These are phyloP conservation scores for Gryllus longicercus DNA, from an alignment of 2,888 invertebrate species.

Conservation along the genomic window DNA sequence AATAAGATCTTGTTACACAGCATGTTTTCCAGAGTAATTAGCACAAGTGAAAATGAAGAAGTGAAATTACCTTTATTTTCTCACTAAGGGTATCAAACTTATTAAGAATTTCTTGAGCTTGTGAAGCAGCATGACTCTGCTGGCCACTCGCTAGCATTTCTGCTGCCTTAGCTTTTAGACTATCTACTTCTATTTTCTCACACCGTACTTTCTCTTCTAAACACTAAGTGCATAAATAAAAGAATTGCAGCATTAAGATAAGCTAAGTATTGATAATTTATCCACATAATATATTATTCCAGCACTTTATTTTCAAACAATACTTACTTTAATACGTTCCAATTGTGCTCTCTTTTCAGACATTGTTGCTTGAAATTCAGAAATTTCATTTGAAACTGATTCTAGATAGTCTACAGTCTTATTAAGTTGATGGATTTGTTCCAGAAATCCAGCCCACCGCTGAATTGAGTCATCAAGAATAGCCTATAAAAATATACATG, in stretches of 20 bases:
- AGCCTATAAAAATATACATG: constrained; percentile 45
- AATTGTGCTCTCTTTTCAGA: constrained; percentile 82
- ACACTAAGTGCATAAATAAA: constrained; percentile 45
- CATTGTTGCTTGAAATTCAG: constrained; percentile 74
- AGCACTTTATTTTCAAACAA: neutral
- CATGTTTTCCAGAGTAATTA: neutral
- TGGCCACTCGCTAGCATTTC: constrained; percentile 85
- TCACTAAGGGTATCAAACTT: constrained; percentile 77
- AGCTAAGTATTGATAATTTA: neutral
- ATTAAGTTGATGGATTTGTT: constrained; percentile 80
- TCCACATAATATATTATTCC: neutral
- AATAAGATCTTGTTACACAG: too few species aligned
- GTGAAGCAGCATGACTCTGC: constrained; percentile 75
- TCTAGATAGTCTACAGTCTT: constrained; percentile 79
- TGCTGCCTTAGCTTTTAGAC: constrained; percentile 74
- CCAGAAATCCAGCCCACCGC: constrained; percentile 86
- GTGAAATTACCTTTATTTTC: constrained; percentile 59
- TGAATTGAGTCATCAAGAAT: constrained; percentile 83
- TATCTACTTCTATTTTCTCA: constrained; percentile 86
- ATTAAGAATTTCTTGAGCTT: constrained; percentile 80
- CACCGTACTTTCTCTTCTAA: constrained; percentile 84
- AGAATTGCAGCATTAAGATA: constrained; percentile 25
- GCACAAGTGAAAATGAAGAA: constrained; percentile 26
- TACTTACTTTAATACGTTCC: constrained; percentile 66
- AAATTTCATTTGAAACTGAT: constrained; percentile 66